Evolutionary conservation across 2,888 invertebrate species (phyloP), one percentile per base, ranked within the genome.

Genomic region (Polietes domitor): DNA sequence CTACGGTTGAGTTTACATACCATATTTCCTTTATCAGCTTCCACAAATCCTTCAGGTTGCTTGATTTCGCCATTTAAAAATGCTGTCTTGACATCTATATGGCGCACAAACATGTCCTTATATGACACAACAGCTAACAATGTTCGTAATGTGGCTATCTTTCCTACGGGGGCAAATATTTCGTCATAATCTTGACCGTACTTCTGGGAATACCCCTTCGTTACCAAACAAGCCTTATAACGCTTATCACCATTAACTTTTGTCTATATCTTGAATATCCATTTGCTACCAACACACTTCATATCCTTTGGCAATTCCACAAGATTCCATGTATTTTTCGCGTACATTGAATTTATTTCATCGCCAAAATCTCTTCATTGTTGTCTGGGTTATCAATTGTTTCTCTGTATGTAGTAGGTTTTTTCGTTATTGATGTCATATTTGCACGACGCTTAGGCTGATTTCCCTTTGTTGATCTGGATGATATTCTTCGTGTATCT

Each of bases 51-150:
- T 19, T 68, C 65, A 2, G 65, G 65, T 21, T 68, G 65, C 12
- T 41, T 53, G 7, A 71, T 71, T 12, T 71, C 17, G 17, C 21
- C 37, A 65, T 41, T 41, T 43, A 74, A 21, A 47, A 43, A 74
- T 10, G 47, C 61, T n/a, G 65, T 75, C 32, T 65, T 65, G 3
- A 65, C 50, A 21, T 75, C 75, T 10, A 75, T 74, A n/a, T 75
- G 75, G 12, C 43, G 55, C n/a, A 55, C 76, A 41, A 41, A 24
- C 76, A 68, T 68, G 17, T 77, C 32, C 32, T 55, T 68, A 24
- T 41, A 19, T 4, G 24, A 17, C 15, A 68, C 53, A 17, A 68
- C n/a, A 3, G 76, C 21, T 24, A 76, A 12, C 17, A 76, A 68
- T 21, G 37, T 63, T 28, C 63, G 47, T 63, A 75, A 19, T n/a